Conservation (phyloP, 2,113 vertebrate genomes). For the Bambusicola thoracicus region DNA sequence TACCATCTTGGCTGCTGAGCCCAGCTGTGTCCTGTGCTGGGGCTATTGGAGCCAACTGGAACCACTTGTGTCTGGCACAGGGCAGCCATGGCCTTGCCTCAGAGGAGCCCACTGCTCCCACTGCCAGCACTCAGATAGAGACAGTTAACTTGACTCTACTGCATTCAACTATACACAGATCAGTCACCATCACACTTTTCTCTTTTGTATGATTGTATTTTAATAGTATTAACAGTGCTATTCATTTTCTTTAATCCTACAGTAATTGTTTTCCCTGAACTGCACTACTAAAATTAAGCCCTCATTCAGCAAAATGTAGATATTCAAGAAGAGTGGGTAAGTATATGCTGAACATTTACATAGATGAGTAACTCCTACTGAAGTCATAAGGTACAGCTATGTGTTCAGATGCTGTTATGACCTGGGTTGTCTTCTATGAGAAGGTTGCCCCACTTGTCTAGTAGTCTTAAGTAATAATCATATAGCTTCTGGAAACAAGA, state of each 20-base stretch:
- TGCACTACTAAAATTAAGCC: neutral
- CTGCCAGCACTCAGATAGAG: neutral
- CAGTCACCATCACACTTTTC: neutral
- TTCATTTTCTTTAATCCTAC: neutral
- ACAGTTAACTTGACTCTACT: fast-evolving
- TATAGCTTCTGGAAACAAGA: neutral
- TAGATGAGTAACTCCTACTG: neutral
- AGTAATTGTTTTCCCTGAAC: neutral
- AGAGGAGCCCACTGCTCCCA: neutral
- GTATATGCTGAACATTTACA: neutral
- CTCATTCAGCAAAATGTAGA: neutral
- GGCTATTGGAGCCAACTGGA: neutral
- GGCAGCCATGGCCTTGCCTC: neutral
- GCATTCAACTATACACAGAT: neutral
- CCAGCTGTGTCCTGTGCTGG: neutral
- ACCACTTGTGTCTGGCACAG: neutral
- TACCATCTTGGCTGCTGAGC: neutral
- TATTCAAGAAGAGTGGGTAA: neutral
- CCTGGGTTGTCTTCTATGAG: neutral
- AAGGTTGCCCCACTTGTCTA: neutral
- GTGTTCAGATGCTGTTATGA: neutral
- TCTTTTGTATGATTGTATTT: neutral
- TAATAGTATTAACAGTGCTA: neutral
- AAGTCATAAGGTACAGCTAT: neutral
- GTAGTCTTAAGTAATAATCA: neutral